Percentiles rank a stretch among this genome's conserved stretches.
Evolutionary conservation across 2,113 vertebrate genomes (phyloP).

Genomic region (Elachura formosa): DNA sequence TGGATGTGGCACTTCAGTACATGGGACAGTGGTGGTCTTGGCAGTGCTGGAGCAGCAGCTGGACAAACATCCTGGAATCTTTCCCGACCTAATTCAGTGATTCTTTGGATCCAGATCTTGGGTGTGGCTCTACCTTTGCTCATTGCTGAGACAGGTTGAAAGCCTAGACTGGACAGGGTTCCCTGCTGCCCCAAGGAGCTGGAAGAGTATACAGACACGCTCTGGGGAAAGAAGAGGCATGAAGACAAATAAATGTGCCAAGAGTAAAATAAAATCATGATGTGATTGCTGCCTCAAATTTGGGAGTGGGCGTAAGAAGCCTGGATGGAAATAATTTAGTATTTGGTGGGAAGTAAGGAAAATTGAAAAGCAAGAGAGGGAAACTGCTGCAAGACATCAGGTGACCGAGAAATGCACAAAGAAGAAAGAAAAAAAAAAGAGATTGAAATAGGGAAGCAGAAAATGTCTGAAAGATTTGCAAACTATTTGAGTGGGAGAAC

Average conservation of each 20-base stretch:
- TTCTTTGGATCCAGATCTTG: neutral
- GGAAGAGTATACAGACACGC: rapidly evolving
- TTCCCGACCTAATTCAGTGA: neutral
- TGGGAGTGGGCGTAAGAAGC: neutral
- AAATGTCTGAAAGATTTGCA: neutral
- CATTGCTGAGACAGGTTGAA: rapidly evolving
- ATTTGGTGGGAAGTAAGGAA: neutral
- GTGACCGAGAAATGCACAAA: neutral
- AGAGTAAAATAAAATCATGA: neutral
- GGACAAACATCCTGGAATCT: neutral
- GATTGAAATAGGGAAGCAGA: neutral
- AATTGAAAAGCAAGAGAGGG: neutral
- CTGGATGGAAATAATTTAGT: neutral
- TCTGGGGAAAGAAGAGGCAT: neutral
- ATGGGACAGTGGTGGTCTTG: neutral
- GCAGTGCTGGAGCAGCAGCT: neutral
- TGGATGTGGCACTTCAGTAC: neutral
- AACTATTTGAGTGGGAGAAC: neutral
- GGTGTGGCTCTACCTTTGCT: neutral
- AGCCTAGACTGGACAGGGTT: rapidly evolving
- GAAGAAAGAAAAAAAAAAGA: neutral
- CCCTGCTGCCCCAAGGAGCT: neutral
- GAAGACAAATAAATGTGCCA: neutral
- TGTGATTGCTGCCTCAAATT: neutral
- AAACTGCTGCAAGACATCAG: neutral